Evolutionary conservation across 1,140 invertebrate species (phyloP), one percentile per base, ranked within the genome.

Genomic region (Temnothorax longispinosus): DNA sequence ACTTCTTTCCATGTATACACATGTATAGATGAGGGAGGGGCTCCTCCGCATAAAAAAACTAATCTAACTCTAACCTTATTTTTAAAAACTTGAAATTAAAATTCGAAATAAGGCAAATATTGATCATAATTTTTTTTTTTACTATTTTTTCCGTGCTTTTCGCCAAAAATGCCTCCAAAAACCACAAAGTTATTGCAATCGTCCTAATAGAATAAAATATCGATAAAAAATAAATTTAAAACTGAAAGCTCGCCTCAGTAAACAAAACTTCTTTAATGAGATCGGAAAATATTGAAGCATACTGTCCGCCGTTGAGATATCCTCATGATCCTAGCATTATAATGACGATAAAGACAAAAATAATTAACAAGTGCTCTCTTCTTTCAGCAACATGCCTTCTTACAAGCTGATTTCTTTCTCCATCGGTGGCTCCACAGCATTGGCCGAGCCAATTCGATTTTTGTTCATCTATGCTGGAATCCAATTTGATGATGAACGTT

Each of bases 401-500:
- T 97, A 97, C 93, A 97, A 97, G 92, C 87, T 97, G 32, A 96
- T 95, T 15, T 97, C 97, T 89, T 98, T 98, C 92, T 95, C 97
- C 69, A 89, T n/a, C n/a, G n/a, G n/a, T n/a, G n/a, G n/a, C n/a
- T n/a, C 27, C 0, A 96, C 96, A 86, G 98, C 97, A 69, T 93
- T 98, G 13, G 97, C 94, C 2, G 98, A 98, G 92, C 96, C 97
- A 8, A 97, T 97, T 71, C 96, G 98, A 56, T 97, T 97, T 72
- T 91, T 98, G 3, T 93, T 98, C 0, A 96, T 96, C 58, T 98
- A 98, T 93, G 96, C 96, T 8, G 96, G 95, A 64, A 95, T 97
- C 21, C 96, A 96, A 38, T 98, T 97, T 91, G 97, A 97, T 92
- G 98, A 98, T 93, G 92, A 96, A 3, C 96, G 97, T 74, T 96